These are phyloP conservation scores for Erpornis zantholeuca DNA, from an alignment of 2,113 vertebrate genomes.

Conservation along the genomic window DNA sequence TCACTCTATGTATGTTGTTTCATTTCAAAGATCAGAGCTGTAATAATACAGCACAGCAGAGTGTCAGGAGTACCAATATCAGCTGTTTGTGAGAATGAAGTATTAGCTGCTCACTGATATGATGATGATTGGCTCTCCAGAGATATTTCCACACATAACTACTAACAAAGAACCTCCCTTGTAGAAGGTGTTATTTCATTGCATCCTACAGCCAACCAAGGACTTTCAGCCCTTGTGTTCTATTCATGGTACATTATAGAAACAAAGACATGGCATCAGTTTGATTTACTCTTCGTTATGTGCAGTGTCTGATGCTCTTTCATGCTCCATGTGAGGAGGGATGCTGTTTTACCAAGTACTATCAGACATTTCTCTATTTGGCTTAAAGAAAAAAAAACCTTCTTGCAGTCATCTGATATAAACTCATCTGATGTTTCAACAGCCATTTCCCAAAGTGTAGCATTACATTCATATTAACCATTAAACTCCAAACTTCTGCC, in stretches of 20 bases:
- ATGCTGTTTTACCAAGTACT: background rate
- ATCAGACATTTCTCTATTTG: background rate
- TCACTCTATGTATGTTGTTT: background rate
- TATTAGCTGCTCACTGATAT: background rate
- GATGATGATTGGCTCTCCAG: fast-evolving
- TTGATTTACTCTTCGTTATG: fast-evolving
- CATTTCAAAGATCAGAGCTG: background rate
- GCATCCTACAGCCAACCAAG: background rate
- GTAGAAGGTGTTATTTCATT: background rate
- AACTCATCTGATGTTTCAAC: background rate
- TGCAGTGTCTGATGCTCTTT: background rate
- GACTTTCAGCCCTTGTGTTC: background rate
- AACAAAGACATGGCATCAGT: background rate
- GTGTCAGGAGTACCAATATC: background rate
- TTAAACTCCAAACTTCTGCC: background rate
- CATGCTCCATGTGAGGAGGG: background rate
- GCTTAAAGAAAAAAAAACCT: background rate
- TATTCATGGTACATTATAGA: background rate
- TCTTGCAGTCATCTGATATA: background rate
- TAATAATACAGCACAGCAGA: background rate
- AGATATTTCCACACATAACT: background rate
- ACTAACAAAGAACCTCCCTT: background rate
- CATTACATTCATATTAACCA: background rate
- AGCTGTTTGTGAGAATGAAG: background rate
- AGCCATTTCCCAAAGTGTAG: background rate